Evolutionary conservation across 35 echinoderm and acorn worm species (phyloP).

Genomic region (Anneissia japonica): DNA sequence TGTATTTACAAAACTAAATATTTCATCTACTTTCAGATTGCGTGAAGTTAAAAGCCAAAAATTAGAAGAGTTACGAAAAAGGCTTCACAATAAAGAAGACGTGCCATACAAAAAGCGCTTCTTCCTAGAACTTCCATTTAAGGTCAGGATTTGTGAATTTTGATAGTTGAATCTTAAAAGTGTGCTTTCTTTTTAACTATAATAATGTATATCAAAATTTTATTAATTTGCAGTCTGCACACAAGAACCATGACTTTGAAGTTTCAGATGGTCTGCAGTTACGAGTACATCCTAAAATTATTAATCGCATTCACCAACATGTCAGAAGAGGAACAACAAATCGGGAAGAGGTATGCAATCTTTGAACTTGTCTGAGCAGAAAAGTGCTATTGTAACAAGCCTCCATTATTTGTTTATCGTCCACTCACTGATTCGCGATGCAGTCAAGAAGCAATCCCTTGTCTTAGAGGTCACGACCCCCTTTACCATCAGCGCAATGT

Average conservation of each 20-base stretch:
- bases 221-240: background rate
- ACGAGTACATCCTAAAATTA: background rate
- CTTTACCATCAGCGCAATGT: too few relatives aligned
- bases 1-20: too few relatives aligned
- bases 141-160: background rate
- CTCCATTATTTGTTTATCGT: too few relatives aligned
- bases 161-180: too few relatives aligned
- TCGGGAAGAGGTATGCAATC: background rate
- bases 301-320: background rate
- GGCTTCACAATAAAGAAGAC: background rate
- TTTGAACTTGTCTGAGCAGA: too few relatives aligned
- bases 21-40: background rate
- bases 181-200: too few relatives aligned
- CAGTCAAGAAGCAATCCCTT: too few relatives aligned
- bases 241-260: background rate
- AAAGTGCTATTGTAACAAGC: too few relatives aligned
- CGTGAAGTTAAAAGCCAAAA: background rate
- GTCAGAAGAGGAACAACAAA: background rate
- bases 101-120: background rate
- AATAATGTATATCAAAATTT: too few relatives aligned
- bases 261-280: background rate
- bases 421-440: too few relatives aligned
- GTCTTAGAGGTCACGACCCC: too few relatives aligned
- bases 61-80: background rate
- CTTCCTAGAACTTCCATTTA: background rate